Base-by-base conservation (phyloP, 2,113 vertebrate genomes). In the Pungitius pungitius region DNA sequence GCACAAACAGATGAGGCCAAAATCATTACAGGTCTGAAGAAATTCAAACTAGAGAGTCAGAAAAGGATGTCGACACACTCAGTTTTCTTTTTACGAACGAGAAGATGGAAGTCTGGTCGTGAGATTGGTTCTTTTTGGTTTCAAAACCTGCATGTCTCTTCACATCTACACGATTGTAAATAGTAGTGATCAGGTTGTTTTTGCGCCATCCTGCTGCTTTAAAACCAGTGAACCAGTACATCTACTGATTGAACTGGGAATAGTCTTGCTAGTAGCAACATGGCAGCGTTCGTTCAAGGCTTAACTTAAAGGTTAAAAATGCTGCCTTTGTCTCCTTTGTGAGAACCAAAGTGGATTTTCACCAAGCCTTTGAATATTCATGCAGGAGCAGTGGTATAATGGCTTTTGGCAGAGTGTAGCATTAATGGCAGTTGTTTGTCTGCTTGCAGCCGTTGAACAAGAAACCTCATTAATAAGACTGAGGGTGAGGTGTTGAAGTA, bases 351-450 rank as follows among this genome's bases (percentile, higher is more conserved):
- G 35, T 37, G 27, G 45, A 42, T 63, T 79, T 45, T 69, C 37
- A 52, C 59, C 8, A 45, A 57, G 67, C n/a, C n/a, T 14, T 11
- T 37, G 59, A 55, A 11, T 67, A 43, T 68, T 30, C 30, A 66
- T 40, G 69, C 51, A 65, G 42, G n/a, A 52, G 55, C 70, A 47
- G n/a, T 55, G 22, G 47, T 42, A 76, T 56, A 77, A 79, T 51
- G 47, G 40, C 55, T 72, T 73, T 24, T 61, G 67, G 62, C 71
- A 81, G 66, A 72, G 71, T 54, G 63, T 66, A 27, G 63, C 62
- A 75, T 81, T 72, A 61, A 78, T 37, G 73, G 55, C 64, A 49
- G 54, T 76, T 68, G 35, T 83, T 77, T 63, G 59, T 59, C 55
- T 77, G 67, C 11, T 73, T 70, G 51, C 47, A 58, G 43, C 9